Evolutionary conservation across 1,140 invertebrate species (phyloP).

Genomic region (Cardiocondyla obscurior): DNA sequence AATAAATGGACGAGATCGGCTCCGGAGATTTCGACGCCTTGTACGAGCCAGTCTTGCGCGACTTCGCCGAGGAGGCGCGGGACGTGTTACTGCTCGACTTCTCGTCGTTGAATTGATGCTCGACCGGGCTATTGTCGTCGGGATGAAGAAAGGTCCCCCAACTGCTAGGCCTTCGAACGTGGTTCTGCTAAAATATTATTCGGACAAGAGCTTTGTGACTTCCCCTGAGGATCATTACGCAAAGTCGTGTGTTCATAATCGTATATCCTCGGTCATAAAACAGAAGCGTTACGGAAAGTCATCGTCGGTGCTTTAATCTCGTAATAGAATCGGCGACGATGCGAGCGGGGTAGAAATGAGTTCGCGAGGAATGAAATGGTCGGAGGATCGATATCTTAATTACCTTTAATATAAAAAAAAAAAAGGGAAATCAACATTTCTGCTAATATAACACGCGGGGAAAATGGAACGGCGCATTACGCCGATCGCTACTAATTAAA

Average conservation of each 20-base stretch:
- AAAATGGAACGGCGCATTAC: not conserved
- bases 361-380: constrained; percentile 6
- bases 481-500: not conserved
- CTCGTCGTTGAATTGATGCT: constrained; percentile 68
- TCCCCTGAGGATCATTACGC: not conserved
- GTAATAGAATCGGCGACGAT: not conserved
- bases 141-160: constrained; percentile 13
- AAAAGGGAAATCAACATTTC: constrained; percentile 6
- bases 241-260: not conserved
- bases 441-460: not conserved
- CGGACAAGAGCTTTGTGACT: not conserved
- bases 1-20: not conserved
- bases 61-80: constrained; percentile 48
- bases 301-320: not conserved
- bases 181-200: constrained; percentile 57
- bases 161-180: constrained; percentile 55
- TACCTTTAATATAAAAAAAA: not conserved
- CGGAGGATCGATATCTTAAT: constrained; percentile 28
- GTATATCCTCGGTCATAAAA: not conserved
- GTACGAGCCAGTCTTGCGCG: constrained; percentile 11
- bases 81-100: constrained; percentile 66
- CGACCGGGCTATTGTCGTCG: constrained; percentile 54
- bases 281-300: not conserved
- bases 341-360: not conserved
- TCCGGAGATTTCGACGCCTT: not conserved